Base-by-base conservation (phyloP, 2,888 invertebrate species). In the Margaritifera margaritifera region DNA sequence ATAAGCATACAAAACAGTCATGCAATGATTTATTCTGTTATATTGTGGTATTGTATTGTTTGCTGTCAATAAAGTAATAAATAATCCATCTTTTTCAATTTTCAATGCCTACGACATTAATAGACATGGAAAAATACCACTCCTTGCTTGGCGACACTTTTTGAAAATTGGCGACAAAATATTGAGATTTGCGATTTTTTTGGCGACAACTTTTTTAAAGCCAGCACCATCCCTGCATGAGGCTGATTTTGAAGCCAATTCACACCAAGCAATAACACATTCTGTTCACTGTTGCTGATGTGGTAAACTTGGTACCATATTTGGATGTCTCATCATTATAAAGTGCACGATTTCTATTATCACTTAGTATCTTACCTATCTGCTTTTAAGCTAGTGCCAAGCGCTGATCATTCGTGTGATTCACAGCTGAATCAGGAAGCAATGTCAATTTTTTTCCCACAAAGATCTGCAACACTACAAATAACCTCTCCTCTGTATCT, bases 261-360 rank as follows among this genome's bases (percentile, higher is more conserved):
- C 62, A 27, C 69, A 52, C 69, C 69, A 50, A 72, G 51, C 2
- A 72, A 69, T 31, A 55, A 72, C 42, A 66, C 54, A 22, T 51
- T 51, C 4, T 64, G 66, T 20, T 67, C 69, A 18, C 27, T 62
- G 55, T 72, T 64, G 31, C 64, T 64, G n/a, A 64, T 51, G 69
- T 72, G 72, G 64, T 65, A 53, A n/a, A 65, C 42, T 69, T 68
- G 51, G 56, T 67, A 6, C 72, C 69, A 57, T 58, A 69, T 27
- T 66, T 72, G n/a, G 69, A 70, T 22, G 73, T 70, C 25, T 73
- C 73, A 55, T 73, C 70, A 11, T 54, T 67, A 20, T 66, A 61
- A 19, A 72, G 15, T 31, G 63, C 59, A 18, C 60, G 50, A 58
- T 69, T 61, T 18, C 31, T 20, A 62, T 52, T 51, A 51, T 61